These are phyloP conservation scores for Ecdyonurus torrentis DNA, from an alignment of 2,888 invertebrate species.

Conservation along the genomic window DNA sequence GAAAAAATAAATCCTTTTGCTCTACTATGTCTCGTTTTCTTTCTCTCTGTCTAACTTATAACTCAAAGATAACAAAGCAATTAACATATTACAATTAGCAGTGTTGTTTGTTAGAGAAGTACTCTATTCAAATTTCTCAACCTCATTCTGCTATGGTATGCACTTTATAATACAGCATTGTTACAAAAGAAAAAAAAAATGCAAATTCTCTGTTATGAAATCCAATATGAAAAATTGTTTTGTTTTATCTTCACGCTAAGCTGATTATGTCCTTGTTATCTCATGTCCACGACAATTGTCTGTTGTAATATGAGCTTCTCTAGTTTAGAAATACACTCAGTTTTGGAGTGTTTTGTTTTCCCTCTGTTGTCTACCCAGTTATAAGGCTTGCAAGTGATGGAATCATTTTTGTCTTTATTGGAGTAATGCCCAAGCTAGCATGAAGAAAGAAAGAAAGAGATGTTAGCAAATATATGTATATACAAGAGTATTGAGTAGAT, in stretches of 20 bases:
- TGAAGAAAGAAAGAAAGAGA: too few relatives aligned
- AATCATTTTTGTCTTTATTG: background rate
- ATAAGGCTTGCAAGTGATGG: background rate
- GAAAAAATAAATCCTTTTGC: background rate
- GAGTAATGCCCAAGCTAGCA: background rate
- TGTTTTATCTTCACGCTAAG: background rate
- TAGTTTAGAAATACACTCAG: background rate
- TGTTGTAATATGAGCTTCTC: background rate
- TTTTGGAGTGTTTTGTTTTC: background rate
- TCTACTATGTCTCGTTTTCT: too few relatives aligned
- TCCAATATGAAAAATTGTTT: too few relatives aligned
- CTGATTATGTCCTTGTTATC: background rate
- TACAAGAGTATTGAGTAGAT: too few relatives aligned
- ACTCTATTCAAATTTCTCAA: too few relatives aligned
- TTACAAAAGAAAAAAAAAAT: too few relatives aligned
- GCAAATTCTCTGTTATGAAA: too few relatives aligned
- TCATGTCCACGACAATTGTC: too few relatives aligned
- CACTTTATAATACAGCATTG: too few relatives aligned
- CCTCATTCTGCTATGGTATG: too few relatives aligned
- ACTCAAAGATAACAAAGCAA: background rate
- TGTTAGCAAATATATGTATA: too few relatives aligned
- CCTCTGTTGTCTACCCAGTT: background rate
- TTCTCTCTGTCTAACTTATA: background rate
- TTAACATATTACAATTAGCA: background rate
- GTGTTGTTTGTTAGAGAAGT: too few relatives aligned